phyloP scores from a whole-genome alignment of 2,113 vertebrate species.

The western clawed frog (Xenopus tropicalis) region DNA sequence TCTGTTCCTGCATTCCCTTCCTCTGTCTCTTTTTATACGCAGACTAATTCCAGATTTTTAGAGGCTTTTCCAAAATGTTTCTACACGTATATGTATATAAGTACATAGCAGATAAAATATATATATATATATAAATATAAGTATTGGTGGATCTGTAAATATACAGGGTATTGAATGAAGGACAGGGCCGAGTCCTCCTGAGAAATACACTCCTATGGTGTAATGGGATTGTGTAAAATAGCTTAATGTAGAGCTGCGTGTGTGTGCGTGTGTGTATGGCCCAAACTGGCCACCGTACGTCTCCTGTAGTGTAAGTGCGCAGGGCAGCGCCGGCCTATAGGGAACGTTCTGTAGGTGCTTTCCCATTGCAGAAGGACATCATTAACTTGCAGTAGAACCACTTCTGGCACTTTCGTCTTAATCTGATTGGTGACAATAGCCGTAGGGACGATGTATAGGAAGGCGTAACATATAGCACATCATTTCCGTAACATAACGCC shows the following conservation, averaged over 20 bases:
- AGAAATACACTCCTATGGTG: conserved; percentile 7
- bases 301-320: too few relatives aligned
- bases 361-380: neutral
- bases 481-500: too few relatives aligned
- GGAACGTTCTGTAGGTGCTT: neutral
- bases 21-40: conserved; percentile 22
- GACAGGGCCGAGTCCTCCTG: neutral
- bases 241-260: neutral
- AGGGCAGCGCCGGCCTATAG: too few relatives aligned
- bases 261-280: neutral
- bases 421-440: too few relatives aligned
- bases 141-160: conserved; percentile 39
- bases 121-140: conserved; percentile 39
- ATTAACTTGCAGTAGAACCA: too few relatives aligned
- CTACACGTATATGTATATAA: conserved; percentile 44
- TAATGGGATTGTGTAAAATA: conserved; percentile 6
- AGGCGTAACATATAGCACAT: too few relatives aligned
- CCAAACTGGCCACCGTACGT: too few relatives aligned
- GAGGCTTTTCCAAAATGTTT: conserved; percentile 39
- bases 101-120: conserved; percentile 32
- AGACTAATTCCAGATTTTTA: conserved; percentile 38
- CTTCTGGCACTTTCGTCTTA: too few relatives aligned
- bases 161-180: conserved; percentile 12
- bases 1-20: neutral
- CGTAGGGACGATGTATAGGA: too few relatives aligned